A percentile compares a stretch with the other conserved stretches of the same genome.
phyloP scores from a whole-genome alignment of 2,113 vertebrate genomes.

The Proteles cristata region DNA sequence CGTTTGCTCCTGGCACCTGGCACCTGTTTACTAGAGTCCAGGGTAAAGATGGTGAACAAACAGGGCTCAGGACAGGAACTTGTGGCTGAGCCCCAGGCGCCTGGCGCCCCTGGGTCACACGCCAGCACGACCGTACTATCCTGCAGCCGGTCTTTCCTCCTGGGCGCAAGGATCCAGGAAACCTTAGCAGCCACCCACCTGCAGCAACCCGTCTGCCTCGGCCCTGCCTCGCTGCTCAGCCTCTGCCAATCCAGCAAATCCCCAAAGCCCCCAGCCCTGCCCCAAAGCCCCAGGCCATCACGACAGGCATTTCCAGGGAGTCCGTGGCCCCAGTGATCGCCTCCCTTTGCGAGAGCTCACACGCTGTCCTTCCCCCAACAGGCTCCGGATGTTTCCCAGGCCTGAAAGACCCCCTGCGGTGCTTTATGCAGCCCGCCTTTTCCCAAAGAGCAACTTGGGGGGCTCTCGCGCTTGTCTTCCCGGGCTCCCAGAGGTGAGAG shows the following conservation, averaged over 20 bases:
- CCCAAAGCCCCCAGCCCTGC: rapidly evolving
- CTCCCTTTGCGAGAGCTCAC: background rate
- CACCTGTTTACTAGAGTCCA: background rate
- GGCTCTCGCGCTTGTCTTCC: too few species aligned
- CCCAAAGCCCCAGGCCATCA: background rate
- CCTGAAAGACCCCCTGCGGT: rapidly evolving
- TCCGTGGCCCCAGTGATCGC: background rate
- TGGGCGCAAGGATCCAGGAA: background rate
- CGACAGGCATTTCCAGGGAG: background rate
- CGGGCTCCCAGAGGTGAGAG: background rate
- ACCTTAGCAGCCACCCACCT: too few species aligned
- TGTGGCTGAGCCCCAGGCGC: too few species aligned
- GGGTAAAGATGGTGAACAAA: background rate
- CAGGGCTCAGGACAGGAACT: background rate
- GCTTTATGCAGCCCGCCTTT: too few species aligned
- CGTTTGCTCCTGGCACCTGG: background rate
- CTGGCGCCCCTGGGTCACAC: rapidly evolving
- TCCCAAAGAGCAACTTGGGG: background rate
- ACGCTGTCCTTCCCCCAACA: background rate
- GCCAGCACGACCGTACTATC: too few species aligned
- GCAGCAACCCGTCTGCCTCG: rapidly evolving
- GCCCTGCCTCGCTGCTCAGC: background rate
- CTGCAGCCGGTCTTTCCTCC: background rate
- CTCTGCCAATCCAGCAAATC: background rate
- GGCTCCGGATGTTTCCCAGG: background rate